Percentiles rank a stretch among this genome's conserved stretches.
phyloP scores from a whole-genome alignment of 2,888 invertebrate genomes.

The Amphipyra tragopoginis region DNA sequence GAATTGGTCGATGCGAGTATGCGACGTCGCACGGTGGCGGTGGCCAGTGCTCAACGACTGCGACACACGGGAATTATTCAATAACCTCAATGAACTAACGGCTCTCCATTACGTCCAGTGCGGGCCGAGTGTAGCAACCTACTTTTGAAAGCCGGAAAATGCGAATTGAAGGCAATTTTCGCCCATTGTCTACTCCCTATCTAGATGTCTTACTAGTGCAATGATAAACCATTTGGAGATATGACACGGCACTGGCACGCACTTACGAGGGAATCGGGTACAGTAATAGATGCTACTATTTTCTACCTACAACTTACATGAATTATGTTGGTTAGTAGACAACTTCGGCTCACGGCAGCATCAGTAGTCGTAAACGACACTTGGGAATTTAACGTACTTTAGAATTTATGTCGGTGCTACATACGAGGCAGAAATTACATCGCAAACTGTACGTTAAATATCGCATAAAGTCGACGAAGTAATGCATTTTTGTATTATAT shows the following conservation, averaged over 20 bases:
- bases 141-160: slow-evolving; percentile 88
- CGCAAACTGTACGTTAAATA: slow-evolving; percentile 13
- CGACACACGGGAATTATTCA: slow-evolving; percentile 85
- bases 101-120: slow-evolving; percentile 85
- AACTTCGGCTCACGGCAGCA: slow-evolving; percentile 20
- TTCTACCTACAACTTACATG: slow-evolving; percentile 9
- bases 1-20: slow-evolving; percentile 33
- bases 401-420: slow-evolving; percentile 15
- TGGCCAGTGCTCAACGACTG: slow-evolving; percentile 66
- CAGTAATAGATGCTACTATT: slow-evolving; percentile 19
- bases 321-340: slow-evolving; percentile 7
- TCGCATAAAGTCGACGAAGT: slow-evolving; percentile 12
- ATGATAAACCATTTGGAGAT: slow-evolving; percentile 52
- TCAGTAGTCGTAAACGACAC: slow-evolving; percentile 35
- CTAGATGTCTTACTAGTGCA: slow-evolving; percentile 59
- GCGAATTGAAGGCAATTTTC: slow-evolving; percentile 88
- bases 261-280: slow-evolving; percentile 19
- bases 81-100: slow-evolving; percentile 88
- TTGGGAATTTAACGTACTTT: slow-evolving; percentile 46
- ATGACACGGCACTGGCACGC: slow-evolving; percentile 21
- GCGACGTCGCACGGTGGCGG: slow-evolving; percentile 63
- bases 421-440: slow-evolving; percentile 17
- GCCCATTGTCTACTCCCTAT: slow-evolving; percentile 77
- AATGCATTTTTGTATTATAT: slow-evolving; percentile 1
- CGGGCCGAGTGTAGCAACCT: slow-evolving; percentile 83